Evolutionary conservation across 2,113 vertebrate species (phyloP).

Genomic region (Ramphastos sulfuratus): DNA sequence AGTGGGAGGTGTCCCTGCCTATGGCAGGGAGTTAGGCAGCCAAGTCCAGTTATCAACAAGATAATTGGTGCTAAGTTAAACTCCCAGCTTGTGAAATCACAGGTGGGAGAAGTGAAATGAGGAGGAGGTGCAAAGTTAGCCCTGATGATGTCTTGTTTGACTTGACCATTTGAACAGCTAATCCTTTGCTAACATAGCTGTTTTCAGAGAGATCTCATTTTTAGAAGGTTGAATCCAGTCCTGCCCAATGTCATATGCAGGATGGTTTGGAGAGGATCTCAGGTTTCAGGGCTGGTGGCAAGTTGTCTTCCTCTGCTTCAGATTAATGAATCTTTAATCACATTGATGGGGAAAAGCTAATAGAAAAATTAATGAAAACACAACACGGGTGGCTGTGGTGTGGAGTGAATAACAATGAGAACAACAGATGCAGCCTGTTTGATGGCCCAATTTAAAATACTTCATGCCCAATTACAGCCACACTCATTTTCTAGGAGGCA

Average conservation of each 20-base stretch:
- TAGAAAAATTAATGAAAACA: slow-evolving; percentile 70
- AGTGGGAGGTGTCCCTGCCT: no score
- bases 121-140: neutral
- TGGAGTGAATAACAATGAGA: slow-evolving; percentile 36
- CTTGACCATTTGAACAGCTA: slow-evolving; percentile 42
- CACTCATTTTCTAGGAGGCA: slow-evolving; percentile 26
- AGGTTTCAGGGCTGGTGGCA: neutral
- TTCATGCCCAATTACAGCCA: slow-evolving; percentile 60
- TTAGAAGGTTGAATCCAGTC: neutral
- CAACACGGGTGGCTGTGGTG: neutral
- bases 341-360: slow-evolving; percentile 58
- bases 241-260: neutral
- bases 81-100: neutral
- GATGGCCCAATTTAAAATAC: slow-evolving; percentile 54
- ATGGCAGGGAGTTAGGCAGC: no score
- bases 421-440: slow-evolving; percentile 42
- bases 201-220: neutral
- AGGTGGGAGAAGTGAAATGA: neutral
- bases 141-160: slow-evolving; percentile 11
- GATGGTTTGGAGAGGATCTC: slow-evolving; percentile 15
- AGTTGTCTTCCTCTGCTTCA: slow-evolving; percentile 25
- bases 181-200: neutral
- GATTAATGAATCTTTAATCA: slow-evolving; percentile 69
- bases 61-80: slow-evolving; percentile 22
- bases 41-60: no score